Evolutionary conservation across 2,888 invertebrate species (phyloP), one percentile per base, ranked within the genome.

Genomic region (Ornithoptera priamus): DNA sequence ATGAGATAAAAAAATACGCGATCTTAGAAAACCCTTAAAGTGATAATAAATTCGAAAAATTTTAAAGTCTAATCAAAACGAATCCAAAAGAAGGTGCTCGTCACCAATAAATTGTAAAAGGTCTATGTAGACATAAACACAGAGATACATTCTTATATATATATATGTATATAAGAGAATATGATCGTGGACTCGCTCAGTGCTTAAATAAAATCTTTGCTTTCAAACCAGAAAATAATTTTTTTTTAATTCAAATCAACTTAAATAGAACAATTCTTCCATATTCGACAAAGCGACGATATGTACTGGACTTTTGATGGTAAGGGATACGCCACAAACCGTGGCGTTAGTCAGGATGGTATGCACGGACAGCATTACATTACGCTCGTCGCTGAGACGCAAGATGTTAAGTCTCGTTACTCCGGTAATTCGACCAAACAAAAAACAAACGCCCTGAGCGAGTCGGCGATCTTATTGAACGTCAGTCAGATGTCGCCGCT

Each of bases 41-140:
- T 56, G 2, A 22, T 65, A 70, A 62, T 70, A 70, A 66, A 62
- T 70, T 70, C 62, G 65, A 65, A 59, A 50, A 65, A 22, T 15
- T 56, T 22, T 59, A 60, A 24, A 64, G 58, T 64, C 53, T 64
- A 60, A 36, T 61, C 24, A 57, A n/a, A 66, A 46, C 36, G 17
- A 57, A 17, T 15, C 53, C 53, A 53, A 53, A 18, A 18, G n/a
- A 61, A 39, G 58, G 50, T n/a, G 57, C 62, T 42, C 18, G n/a
- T 59, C 59, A 53, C 57, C 53, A 70, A 70, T 66, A 70, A 70
- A 70, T 66, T 70, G 69, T 59, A 66, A 70, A 70, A 70, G 69
- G 69, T 39, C 7, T 39, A 22, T 59, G 20, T 62, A 20, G 39
- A 65, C 36, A 66, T 17, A 62, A 57, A 66, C 65, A 59, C 58